These are phyloP conservation scores for Ciona savignyi DNA, from an alignment of 23 tunicate species.

Conservation along the genomic window DNA sequence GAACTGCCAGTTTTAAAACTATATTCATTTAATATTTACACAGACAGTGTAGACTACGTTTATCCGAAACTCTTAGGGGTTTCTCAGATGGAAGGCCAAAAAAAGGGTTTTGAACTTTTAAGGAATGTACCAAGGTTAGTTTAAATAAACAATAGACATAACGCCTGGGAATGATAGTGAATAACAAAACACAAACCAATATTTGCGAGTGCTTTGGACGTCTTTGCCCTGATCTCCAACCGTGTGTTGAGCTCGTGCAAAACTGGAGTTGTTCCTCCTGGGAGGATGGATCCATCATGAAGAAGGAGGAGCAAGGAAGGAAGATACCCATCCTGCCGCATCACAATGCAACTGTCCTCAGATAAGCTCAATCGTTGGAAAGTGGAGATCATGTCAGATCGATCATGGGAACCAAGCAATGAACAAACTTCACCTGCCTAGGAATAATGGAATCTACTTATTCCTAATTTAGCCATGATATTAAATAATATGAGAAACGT, in stretches of 20 bases:
- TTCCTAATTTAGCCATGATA: no score
- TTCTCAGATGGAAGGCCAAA: no score
- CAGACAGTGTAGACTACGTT: no score
- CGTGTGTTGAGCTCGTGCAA: not conserved
- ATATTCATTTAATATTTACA: no score
- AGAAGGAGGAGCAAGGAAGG: conserved; percentile 18
- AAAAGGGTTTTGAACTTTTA: no score
- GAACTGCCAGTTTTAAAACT: no score
- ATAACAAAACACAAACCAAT: conserved; percentile 17
- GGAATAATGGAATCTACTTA: no score
- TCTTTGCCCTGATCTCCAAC: not conserved
- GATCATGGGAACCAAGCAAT: conserved; percentile 12
- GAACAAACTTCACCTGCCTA: conserved; percentile 14
- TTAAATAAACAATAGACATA: no score
- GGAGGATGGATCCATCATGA: conserved; percentile 37
- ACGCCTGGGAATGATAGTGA: not conserved
- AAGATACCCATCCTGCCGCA: conserved; percentile 21
- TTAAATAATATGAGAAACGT: no score
- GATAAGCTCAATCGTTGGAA: conserved; percentile 11
- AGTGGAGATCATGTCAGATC: conserved; percentile 14
- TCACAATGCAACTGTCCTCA: conserved; percentile 10
- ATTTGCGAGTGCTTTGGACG: conserved; percentile 17
- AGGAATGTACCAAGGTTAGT: no score
- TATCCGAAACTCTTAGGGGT: no score
- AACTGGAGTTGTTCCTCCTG: not conserved